Base-by-base conservation (phyloP, 1,140 invertebrate species). In the Drosophila biarmipes region DNA sequence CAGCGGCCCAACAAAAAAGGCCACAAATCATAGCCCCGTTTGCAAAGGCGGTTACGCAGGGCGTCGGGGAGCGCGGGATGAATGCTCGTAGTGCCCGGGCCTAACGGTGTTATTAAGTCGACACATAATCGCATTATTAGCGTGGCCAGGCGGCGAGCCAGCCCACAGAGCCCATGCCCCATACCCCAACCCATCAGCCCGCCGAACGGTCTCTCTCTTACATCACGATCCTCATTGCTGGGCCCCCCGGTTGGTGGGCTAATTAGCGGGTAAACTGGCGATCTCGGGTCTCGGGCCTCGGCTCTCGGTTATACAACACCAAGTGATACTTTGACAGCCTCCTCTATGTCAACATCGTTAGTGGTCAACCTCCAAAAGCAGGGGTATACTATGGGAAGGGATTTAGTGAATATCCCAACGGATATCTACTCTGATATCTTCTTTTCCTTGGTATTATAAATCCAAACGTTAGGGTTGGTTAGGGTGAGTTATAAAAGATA, bases 91-190 rank as follows among this genome's bases (percentile, higher is more conserved):
- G 55, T 61, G 57, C 15, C 19, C 29, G 53, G 37, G 54, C 43
- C 63, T 59, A 75, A 75, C 80, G 75, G 80, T 84, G 45, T 29
- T 79, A 74, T 75, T 78, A 78, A 74, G 84, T 85, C 73, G 77
- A 72, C 78, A 52, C 78, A 78, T 86, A 86, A 87, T 87, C 82
- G 78, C 82, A 81, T 85, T 85, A 85, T 85, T 85, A 86, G 73
- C 81, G 62, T 63, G 61, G 55, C 40, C 62, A 72, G 57, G 42
- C 19, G 21, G 38, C 52, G 38, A 52, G 35, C 34, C n/a, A 56
- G 29, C 38, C n/a, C 62, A 61, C 31, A 78, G 54, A 54, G 21
- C 40, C 55, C 34, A 8, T 35, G 42, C 34, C 8, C 49, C 49
- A 66, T 24, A 24, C 24, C 24, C 24, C 24, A 24, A 43, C 59